Evolutionary conservation across 2,888 invertebrate species (phyloP).

Genomic region (Bugula neritina): DNA sequence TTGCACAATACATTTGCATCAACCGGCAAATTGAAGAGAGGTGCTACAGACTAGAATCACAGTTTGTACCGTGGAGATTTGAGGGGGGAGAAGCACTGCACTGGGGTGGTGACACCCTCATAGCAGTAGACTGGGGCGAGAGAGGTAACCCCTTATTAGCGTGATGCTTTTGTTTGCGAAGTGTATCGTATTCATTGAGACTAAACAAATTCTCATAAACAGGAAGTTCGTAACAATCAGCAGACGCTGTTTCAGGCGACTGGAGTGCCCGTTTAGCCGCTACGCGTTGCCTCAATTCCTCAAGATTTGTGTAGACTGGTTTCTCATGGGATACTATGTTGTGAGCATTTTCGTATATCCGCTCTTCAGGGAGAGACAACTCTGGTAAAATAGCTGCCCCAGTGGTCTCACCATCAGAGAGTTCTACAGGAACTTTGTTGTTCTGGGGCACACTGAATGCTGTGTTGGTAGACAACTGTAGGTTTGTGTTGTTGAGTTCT

Average conservation of each 20-base stretch:
- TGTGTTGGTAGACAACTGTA: background rate
- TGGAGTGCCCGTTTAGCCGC: background rate
- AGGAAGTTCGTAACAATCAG: background rate
- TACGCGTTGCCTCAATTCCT: constrained; percentile 1
- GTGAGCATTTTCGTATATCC: constrained; percentile 19
- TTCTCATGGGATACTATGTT: constrained; percentile 4
- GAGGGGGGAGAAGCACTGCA: no score
- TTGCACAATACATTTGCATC: background rate
- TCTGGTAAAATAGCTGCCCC: background rate
- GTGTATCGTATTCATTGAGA: constrained; percentile 19
- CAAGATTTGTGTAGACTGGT: constrained; percentile 19
- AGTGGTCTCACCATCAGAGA: background rate
- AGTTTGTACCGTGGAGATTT: background rate
- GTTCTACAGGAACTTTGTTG: background rate
- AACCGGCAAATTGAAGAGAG: background rate
- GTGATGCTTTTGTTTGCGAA: constrained; percentile 19
- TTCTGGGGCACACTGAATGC: background rate
- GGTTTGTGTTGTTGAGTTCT: background rate
- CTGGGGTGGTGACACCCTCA: background rate
- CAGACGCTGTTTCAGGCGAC: background rate
- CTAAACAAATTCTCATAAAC: constrained; percentile 23
- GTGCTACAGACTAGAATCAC: background rate
- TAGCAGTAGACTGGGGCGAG: background rate
- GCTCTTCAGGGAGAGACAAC: background rate
- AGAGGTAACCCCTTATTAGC: constrained; percentile 10